These are phyloP conservation scores for silkworm (Bombyx mori) DNA, from an alignment of 1,140 invertebrate species.

Conservation along the genomic window ASM3026992v2 NC_085123.1:12801501-12802000, in stretches of 20 bases:
- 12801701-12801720: too few relatives aligned
- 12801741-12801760: slow-evolving; percentile 25
- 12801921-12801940: slow-evolving; percentile 15
- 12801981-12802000: background rate
- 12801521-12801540: too few relatives aligned
- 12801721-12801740: slow-evolving; percentile 28
- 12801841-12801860: slow-evolving; percentile 29
- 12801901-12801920: slow-evolving; percentile 52
- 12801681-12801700: slow-evolving; percentile 13
- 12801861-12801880: slow-evolving; percentile 44
- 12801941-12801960: slow-evolving; percentile 19
- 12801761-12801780: slow-evolving; percentile 53
- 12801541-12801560: too few relatives aligned
- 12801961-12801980: slow-evolving; percentile 38
- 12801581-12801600: too few relatives aligned
- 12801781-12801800: slow-evolving; percentile 14
- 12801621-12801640: too few relatives aligned
- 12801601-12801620: too few relatives aligned
- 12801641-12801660: too few relatives aligned
- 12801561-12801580: too few relatives aligned
- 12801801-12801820: slow-evolving; percentile 30
- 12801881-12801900: slow-evolving; percentile 41
- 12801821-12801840: slow-evolving; percentile 15
- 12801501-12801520: too few relatives aligned
- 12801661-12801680: background rate